Evolutionary conservation across 1,140 invertebrate genomes (phyloP).

Genomic region (Drosophila baimaii): DNA sequence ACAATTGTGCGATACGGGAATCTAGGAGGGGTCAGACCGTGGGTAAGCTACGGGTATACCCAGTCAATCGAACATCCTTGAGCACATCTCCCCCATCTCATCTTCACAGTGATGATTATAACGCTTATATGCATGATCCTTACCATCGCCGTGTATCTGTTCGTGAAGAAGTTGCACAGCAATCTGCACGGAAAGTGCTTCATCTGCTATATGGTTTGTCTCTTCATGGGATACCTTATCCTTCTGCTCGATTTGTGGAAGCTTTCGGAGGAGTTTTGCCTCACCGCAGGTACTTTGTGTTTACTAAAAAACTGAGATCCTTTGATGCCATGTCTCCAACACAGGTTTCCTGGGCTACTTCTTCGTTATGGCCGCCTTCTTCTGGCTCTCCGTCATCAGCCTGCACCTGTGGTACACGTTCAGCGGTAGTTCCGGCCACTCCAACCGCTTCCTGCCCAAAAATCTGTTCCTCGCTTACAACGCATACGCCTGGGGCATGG

Average conservation of each 20-base stretch:
- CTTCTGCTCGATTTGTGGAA: slow-evolving; percentile 85
- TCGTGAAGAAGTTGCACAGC: slow-evolving; percentile 88
- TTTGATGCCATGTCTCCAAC: not conserved
- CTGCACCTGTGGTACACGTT: slow-evolving; percentile 90
- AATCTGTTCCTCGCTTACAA: slow-evolving; percentile 87
- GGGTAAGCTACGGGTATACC: slow-evolving; percentile 3
- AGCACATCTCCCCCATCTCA: not conserved
- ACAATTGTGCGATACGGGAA: slow-evolving; percentile 23
- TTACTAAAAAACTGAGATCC: too few species aligned
- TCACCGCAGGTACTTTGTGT: slow-evolving; percentile 8
- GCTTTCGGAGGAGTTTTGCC: not conserved
- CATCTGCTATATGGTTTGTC: slow-evolving; percentile 88
- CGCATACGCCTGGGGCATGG: slow-evolving; percentile 89
- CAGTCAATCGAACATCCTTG: not conserved
- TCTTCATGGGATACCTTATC: slow-evolving; percentile 87
- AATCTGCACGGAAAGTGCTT: slow-evolving; percentile 90
- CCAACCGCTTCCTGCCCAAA: slow-evolving; percentile 58
- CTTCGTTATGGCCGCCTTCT: slow-evolving; percentile 89
- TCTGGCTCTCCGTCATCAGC: slow-evolving; percentile 91
- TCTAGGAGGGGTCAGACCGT: slow-evolving; percentile 1
- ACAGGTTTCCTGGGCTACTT: slow-evolving; percentile 89
- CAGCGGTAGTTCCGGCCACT: slow-evolving; percentile 84
- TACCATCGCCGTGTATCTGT: slow-evolving; percentile 89
- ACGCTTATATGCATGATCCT: slow-evolving; percentile 88
- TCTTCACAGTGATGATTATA: slow-evolving; percentile 86